Conservation (phyloP, 2,888 invertebrate species). For the Caenorhabditis sp. region DNA sequence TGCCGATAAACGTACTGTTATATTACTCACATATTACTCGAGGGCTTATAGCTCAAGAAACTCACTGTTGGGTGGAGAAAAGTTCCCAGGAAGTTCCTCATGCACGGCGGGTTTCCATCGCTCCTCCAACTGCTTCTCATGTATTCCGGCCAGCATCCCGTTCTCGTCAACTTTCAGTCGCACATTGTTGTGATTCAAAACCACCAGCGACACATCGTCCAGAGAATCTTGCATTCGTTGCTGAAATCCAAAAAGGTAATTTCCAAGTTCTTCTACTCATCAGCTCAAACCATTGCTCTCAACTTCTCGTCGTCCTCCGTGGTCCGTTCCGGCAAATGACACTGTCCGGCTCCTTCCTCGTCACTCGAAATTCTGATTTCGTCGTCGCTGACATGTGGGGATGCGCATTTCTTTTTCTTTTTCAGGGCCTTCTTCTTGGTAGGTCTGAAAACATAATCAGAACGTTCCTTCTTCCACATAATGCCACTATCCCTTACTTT, state of each 20-base stretch:
- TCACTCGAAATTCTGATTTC: background rate
- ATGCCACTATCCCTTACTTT: too few species aligned
- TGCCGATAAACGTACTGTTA: too few species aligned
- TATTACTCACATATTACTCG: too few species aligned
- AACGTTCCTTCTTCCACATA: background rate
- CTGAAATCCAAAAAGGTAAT: background rate
- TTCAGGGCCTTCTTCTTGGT: background rate
- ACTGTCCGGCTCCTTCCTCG: constrained; percentile 1
- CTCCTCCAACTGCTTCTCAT: background rate
- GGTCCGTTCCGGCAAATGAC: background rate
- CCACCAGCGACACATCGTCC: background rate
- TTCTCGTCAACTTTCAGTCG: background rate
- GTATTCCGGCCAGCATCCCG: background rate
- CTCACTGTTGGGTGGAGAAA: background rate
- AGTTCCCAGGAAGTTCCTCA: background rate
- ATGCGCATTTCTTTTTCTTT: background rate
- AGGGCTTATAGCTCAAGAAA: background rate
- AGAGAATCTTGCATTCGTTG: background rate
- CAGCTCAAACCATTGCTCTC: too few species aligned
- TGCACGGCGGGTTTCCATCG: background rate
- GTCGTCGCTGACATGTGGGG: background rate
- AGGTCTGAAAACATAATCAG: background rate
- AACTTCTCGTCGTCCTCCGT: background rate
- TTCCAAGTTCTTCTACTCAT: too few species aligned
- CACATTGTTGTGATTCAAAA: background rate